Percentiles rank a stretch among this genome's conserved stretches.
These are phyloP conservation scores for Protaetia brevitarsis DNA, from an alignment of 1,140 invertebrate genomes.

Conservation along the genomic window DNA sequence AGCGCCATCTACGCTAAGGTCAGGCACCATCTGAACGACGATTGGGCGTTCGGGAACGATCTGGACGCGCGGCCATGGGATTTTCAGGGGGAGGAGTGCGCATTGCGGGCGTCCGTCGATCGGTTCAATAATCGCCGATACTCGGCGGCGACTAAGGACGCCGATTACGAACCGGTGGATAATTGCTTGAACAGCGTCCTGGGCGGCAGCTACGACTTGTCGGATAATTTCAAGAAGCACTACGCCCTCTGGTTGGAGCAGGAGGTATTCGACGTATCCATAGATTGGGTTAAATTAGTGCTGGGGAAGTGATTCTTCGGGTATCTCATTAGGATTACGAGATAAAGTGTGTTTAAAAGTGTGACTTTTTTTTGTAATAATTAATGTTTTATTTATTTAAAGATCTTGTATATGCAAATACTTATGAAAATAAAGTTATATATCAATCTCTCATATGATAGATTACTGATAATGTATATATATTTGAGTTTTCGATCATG, in stretches of 20 bases:
- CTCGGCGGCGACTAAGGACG: conserved; percentile 44
- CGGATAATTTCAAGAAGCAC: conserved; percentile 93
- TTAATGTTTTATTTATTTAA: too few species aligned
- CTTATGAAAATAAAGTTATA: too few species aligned
- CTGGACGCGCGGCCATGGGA: conserved; percentile 97
- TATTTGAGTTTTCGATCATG: too few species aligned
- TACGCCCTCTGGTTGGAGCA: conserved; percentile 95
- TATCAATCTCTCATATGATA: too few species aligned
- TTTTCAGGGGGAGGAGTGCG: conserved; percentile 97
- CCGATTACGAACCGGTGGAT: conserved; percentile 83
- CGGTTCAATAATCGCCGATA: conserved; percentile 88
- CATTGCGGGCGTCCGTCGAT: conserved; percentile 88
- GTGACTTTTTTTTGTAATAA: too few species aligned
- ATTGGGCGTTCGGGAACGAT: conserved; percentile 99
- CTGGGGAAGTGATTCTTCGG: not conserved
- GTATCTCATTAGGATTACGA: too few species aligned
- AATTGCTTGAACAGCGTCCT: conserved; percentile 69
- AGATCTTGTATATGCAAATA: too few species aligned
- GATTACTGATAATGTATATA: too few species aligned
- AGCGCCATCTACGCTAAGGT: conserved; percentile 99
- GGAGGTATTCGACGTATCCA: conserved; percentile 88
- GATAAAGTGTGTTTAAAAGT: too few species aligned
- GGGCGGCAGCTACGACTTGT: conserved; percentile 76
- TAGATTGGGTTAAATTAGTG: conserved; percentile 70
- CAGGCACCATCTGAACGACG: conserved; percentile 91